phyloP scores from a whole-genome alignment of 2,797 vertebrate genomes.

The Otolemur crassicaudatus region DNA sequence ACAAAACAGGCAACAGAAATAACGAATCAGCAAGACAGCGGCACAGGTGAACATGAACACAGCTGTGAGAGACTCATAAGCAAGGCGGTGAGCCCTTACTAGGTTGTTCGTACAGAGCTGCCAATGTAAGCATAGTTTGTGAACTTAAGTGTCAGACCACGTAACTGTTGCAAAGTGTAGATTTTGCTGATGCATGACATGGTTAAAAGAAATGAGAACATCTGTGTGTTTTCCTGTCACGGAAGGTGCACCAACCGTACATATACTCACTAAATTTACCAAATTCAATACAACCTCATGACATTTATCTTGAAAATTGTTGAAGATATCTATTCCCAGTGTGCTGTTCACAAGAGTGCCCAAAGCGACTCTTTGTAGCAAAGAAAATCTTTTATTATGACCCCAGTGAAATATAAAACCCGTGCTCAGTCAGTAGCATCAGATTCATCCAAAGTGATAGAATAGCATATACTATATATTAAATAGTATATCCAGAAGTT shows the following conservation, averaged over 20 bases:
- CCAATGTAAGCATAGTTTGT: too few relatives aligned
- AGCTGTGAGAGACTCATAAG: too few relatives aligned
- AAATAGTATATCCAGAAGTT: not conserved
- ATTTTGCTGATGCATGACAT: not conserved
- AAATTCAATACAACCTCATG: not conserved
- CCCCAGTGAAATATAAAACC: not conserved
- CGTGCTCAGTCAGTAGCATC: not conserved
- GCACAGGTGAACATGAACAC: too few relatives aligned
- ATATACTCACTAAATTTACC: not conserved
- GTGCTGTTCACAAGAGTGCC: not conserved
- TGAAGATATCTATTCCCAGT: not conserved
- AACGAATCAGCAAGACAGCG: too few relatives aligned
- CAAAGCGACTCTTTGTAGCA: not conserved
- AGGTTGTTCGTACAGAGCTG: too few relatives aligned
- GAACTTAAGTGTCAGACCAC: too few relatives aligned
- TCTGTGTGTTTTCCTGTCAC: not conserved
- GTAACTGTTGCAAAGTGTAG: not conserved
- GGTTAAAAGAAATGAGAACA: not conserved
- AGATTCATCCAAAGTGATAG: not conserved
- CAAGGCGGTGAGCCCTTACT: too few relatives aligned
- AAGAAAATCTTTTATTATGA: not conserved
- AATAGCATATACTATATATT: not conserved
- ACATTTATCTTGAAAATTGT: not conserved
- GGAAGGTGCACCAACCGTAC: not conserved
- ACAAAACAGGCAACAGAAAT: too few relatives aligned